These are phyloP conservation scores for Carassius auratus DNA, from an alignment of 2,113 vertebrate genomes.

Conservation along the genomic window DNA sequence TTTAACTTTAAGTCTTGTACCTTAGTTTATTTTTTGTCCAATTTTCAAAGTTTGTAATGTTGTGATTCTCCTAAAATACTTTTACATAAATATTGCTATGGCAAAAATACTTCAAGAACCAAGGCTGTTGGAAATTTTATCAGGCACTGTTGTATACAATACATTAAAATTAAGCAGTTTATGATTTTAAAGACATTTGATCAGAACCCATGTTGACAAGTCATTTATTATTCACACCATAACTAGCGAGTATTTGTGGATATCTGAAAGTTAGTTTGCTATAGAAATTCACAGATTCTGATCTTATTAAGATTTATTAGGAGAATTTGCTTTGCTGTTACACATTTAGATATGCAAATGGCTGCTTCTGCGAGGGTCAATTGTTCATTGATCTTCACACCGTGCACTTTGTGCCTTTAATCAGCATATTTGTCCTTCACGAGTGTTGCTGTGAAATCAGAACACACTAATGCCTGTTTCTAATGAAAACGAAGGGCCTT, in stretches of 20 bases:
- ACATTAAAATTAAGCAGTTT: not conserved
- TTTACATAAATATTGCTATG: not conserved
- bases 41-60: no score
- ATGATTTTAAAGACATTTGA: not conserved
- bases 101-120: not conserved
- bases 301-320: not conserved
- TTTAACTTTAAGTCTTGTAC: no score
- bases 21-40: no score
- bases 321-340: not conserved
- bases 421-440: constrained; percentile 45
- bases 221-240: not conserved
- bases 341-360: constrained; percentile 32
- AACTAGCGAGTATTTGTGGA: not conserved
- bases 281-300: not conserved
- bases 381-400: constrained; percentile 37
- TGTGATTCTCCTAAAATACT: no score
- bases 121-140: not conserved
- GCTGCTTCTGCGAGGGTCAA: not conserved
- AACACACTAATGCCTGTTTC: constrained; percentile 2
- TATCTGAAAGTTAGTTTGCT: not conserved
- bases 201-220: not conserved
- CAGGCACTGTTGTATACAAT: not conserved
- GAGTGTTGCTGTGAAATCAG: constrained; percentile 19
- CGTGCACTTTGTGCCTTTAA: constrained; percentile 43
- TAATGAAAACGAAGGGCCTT: constrained; percentile 43